phyloP scores from a whole-genome alignment of 2,113 vertebrate genomes.

The Anhinga rufa region DNA sequence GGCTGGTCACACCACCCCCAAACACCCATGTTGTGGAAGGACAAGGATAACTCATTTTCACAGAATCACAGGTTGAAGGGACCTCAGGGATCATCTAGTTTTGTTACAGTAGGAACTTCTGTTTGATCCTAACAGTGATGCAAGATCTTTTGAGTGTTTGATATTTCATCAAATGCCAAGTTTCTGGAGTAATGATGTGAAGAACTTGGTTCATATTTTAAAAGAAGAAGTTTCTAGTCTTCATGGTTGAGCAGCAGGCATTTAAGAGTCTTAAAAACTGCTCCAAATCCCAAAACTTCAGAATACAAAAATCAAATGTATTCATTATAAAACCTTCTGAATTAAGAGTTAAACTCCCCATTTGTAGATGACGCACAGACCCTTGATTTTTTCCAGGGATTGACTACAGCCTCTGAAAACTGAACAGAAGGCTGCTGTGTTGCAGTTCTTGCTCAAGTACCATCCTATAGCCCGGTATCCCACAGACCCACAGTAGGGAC shows the following conservation, averaged over 20 bases:
- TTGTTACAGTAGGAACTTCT: neutral
- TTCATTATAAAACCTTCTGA: neutral
- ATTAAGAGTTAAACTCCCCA: neutral
- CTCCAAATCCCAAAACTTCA: neutral
- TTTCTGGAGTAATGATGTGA: neutral
- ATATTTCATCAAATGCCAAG: neutral
- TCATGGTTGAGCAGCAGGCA: neutral
- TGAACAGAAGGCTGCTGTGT: slow-evolving; percentile 13
- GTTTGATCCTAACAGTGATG: neutral
- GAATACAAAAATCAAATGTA: neutral
- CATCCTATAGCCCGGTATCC: neutral
- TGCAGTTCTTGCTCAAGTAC: neutral
- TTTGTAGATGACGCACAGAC: neutral
- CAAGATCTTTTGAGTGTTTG: neutral
- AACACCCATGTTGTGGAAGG: rapidly evolving
- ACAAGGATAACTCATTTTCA: neutral
- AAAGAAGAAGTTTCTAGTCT: neutral
- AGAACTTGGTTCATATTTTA: neutral
- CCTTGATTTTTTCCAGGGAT: neutral
- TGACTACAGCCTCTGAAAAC: neutral
- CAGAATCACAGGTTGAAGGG: too few species aligned
- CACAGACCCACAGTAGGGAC: neutral
- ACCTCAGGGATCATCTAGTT: too few species aligned
- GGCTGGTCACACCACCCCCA: neutral
- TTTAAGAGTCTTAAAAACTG: neutral